Evolutionary conservation across 2,888 invertebrate species (phyloP), one percentile per base, ranked within the genome.

Genomic region (Noctua janthina): DNA sequence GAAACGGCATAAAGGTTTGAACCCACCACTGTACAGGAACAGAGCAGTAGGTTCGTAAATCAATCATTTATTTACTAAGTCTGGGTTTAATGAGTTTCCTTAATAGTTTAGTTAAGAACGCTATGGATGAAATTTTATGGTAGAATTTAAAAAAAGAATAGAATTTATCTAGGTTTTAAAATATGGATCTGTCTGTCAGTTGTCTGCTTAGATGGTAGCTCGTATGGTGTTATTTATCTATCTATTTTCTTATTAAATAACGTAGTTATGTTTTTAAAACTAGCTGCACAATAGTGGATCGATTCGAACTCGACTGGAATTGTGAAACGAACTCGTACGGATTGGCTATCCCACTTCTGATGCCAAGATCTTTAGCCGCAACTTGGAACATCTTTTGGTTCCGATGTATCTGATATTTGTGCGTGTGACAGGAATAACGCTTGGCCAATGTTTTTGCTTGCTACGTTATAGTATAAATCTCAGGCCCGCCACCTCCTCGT

Each of bases 1-100:
- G 95, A 95, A 91, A 91, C 91, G 90, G 94, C 94, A 93, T 75
- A 93, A 94, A 88, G 88, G 74, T 71, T 81, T 73, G 13, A 66
- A 70, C 43, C 54, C n/a, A 20, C 70, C 85, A 87, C 64, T 6
- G 66, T 68, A 43, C 59, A 89, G 66, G 46, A 64, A 69, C 13
- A 81, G 0, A 71, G 17, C 76, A 80, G 83, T 80, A 80, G 43
- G 46, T 76, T n/a, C 71, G 76, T 74, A n/a, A 69, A 75, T 75
- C 64, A 66, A 77, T 69, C 11, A 69, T 23, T 46, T 62, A 20
- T 70, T 70, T 11, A 75, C 29, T 35, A 20, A 20, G 10, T 11
- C 20, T 15, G 23, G 1, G 1, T 46, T 69, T 54, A 39, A 56
- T 46, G 29, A 62, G 23, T 23, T 73, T 68, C 17, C n/a, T 54